These are phyloP conservation scores for Pseudomyrmex sp. DNA, from an alignment of 1,140 invertebrate species.

Conservation along the genomic window DNA sequence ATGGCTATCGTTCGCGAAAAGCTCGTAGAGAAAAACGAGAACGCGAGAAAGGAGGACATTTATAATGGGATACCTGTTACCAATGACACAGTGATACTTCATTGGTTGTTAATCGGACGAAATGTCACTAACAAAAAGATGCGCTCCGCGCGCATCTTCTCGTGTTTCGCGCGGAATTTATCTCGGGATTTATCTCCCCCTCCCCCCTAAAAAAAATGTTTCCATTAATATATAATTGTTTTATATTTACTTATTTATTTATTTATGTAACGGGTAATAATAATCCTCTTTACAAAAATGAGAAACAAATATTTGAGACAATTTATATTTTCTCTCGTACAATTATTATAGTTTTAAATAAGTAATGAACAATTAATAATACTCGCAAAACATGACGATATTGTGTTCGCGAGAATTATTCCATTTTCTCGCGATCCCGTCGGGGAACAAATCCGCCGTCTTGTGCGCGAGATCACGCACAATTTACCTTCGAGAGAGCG, in stretches of 20 bases:
- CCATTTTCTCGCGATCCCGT: not conserved
- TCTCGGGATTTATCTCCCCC: not conserved
- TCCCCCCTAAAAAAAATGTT: not conserved
- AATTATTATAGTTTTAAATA: not conserved
- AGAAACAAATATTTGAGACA: too few relatives aligned
- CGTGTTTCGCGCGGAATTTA: not conserved
- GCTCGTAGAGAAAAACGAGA: constrained; percentile 2
- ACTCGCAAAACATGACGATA: not conserved
- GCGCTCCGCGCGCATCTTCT: not conserved
- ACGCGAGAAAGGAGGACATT: not conserved
- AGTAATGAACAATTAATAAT: constrained; percentile 6
- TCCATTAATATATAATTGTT: not conserved
- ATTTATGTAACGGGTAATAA: too few relatives aligned
- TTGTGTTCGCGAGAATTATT: not conserved
- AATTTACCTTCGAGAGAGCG: not conserved
- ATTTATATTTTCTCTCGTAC: too few relatives aligned
- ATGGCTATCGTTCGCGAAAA: constrained; percentile 6
- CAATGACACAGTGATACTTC: not conserved
- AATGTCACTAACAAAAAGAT: not conserved
- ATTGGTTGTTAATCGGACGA: not conserved
- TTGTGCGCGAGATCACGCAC: not conserved
- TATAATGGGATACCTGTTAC: constrained; percentile 57
- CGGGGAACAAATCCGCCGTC: constrained; percentile 10
- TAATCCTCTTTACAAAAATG: too few relatives aligned
- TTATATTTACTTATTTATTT: too few relatives aligned